A percentile compares a stretch with the other conserved stretches of the same genome.
Conservation (phyloP, 2,797 vertebrate species). For the Poeciliopsis paucimaculata region DNA sequence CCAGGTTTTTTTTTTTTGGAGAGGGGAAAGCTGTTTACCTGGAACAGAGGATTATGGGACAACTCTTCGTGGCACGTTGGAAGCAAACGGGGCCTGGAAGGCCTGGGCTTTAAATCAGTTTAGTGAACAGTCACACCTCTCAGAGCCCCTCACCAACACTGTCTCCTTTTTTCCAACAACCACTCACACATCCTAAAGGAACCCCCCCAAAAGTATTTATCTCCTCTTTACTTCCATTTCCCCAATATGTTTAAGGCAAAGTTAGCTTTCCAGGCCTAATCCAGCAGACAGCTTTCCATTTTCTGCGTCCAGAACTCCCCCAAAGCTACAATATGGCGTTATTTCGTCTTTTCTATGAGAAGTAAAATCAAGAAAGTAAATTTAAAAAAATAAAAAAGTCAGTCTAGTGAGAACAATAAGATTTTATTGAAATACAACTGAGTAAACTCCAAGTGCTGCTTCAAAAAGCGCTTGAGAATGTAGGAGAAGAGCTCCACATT, state of each 20-base stretch:
- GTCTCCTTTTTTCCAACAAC: constrained; percentile 46
- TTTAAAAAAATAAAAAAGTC: too few relatives aligned
- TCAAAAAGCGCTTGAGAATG: background rate
- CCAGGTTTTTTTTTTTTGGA: constrained; percentile 39
- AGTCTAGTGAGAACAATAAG: background rate
- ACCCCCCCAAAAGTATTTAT: constrained; percentile 52
- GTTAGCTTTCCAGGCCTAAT: constrained; percentile 57
- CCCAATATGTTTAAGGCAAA: constrained; percentile 46
- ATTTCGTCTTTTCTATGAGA: background rate
- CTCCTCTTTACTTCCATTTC: constrained; percentile 32
- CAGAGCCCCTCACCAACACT: constrained; percentile 48
- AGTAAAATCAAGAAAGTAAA: background rate
- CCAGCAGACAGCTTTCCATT: constrained; percentile 47
- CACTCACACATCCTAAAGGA: constrained; percentile 42
- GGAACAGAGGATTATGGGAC: constrained; percentile 83
- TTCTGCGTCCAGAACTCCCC: constrained; percentile 24
- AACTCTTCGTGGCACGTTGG: constrained; percentile 77
- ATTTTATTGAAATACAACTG: background rate
- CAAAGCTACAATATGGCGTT: constrained; percentile 2
- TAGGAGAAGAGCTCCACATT: background rate
- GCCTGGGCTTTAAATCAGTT: constrained; percentile 79
- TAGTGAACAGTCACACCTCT: constrained; percentile 78
- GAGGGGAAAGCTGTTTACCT: constrained; percentile 82
- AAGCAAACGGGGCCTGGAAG: constrained; percentile 72
- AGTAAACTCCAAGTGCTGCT: background rate